A percentile compares a stretch with the other conserved stretches of the same genome.
These are phyloP conservation scores for Chaenodraco wilsoni DNA, from an alignment of 2,797 vertebrate species.

Conservation along the genomic window DNA sequence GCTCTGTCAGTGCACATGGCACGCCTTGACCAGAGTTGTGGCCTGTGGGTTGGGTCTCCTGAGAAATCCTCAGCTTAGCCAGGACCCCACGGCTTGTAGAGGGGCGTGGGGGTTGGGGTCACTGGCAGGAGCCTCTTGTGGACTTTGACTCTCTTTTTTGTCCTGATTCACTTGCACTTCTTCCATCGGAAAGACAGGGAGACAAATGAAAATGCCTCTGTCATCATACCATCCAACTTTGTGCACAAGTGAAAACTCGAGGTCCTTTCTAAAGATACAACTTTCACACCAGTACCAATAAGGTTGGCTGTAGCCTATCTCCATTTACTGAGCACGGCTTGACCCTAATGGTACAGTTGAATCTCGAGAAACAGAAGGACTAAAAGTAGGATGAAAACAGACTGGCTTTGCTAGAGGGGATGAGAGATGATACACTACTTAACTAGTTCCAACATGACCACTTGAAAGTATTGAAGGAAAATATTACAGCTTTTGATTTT, in stretches of 20 bases:
- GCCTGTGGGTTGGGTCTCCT: neutral
- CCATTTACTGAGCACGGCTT: constrained; percentile 51
- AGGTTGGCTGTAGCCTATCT: constrained; percentile 41
- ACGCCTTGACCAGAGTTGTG: neutral
- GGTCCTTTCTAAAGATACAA: constrained; percentile 1
- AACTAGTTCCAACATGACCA: neutral
- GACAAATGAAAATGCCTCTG: constrained; percentile 10
- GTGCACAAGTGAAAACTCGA: constrained; percentile 16
- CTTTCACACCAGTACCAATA: constrained; percentile 15
- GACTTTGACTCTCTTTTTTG: constrained; percentile 33
- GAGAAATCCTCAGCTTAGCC: constrained; percentile 19
- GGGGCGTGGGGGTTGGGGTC: neutral
- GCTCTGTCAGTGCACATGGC: constrained; percentile 3
- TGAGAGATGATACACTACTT: constrained; percentile 8
- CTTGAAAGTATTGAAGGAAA: constrained; percentile 25
- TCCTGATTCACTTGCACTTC: constrained; percentile 4
- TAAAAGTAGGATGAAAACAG: constrained; percentile 38
- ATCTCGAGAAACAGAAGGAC: constrained; percentile 47
- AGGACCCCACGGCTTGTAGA: neutral
- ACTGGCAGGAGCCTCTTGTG: constrained; percentile 4
- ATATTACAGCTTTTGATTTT: constrained; percentile 8
- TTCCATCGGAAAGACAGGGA: neutral
- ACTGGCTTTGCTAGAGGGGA: constrained; percentile 17
- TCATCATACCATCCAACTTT: constrained; percentile 8
- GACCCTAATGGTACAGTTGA: constrained; percentile 51